These are phyloP conservation scores for Loriculus beryllinus DNA, from an alignment of 2,797 vertebrate species.

Conservation along the genomic window DNA sequence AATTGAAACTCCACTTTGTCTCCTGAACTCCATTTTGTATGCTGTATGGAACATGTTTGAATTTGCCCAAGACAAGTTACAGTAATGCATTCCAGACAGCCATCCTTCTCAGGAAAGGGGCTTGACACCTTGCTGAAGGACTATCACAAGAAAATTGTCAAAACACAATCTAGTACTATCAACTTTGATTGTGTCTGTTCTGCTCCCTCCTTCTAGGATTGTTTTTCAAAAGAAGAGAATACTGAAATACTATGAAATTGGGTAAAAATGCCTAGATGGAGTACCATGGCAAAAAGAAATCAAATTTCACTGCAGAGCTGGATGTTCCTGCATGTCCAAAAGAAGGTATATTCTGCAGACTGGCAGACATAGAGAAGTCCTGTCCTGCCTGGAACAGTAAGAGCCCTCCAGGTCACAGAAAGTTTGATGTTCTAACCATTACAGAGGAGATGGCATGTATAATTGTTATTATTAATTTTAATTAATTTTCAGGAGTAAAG, in stretches of 20 bases:
- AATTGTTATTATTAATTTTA: neutral
- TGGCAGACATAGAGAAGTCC: neutral
- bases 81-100: conserved; percentile 1
- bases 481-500: neutral
- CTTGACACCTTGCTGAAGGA: neutral
- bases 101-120: neutral
- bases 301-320: neutral
- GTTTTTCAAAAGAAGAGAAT: neutral
- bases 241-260: neutral
- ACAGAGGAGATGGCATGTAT: neutral
- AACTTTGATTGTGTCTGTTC: neutral
- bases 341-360: neutral
- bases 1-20: conserved; percentile 32
- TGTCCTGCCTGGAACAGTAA: neutral
- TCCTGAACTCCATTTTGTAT: conserved; percentile 35
- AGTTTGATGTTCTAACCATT: neutral
- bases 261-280: neutral
- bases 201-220: neutral
- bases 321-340: neutral
- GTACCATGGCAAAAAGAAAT: neutral
- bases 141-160: neutral
- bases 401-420: neutral
- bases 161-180: neutral
- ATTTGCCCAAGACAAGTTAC: neutral
- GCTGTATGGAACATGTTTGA: neutral